These are phyloP conservation scores for Oryctes rhinoceros DNA, from an alignment of 1,140 invertebrate genomes.

Conservation along the genomic window DNA sequence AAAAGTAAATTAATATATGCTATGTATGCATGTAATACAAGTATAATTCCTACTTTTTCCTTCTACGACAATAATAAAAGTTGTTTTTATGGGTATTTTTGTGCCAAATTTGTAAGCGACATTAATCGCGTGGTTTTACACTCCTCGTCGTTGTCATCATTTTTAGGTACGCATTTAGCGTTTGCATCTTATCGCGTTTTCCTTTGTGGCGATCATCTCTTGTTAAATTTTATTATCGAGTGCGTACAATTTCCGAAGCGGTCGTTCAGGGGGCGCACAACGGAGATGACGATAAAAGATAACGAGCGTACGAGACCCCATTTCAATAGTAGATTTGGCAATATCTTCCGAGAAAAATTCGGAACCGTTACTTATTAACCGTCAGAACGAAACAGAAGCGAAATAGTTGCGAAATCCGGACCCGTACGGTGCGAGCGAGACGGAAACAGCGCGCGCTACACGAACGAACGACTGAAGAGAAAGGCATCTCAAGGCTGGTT, in stretches of 20 bases:
- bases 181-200: constrained; percentile 7
- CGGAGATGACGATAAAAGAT: constrained; percentile 31
- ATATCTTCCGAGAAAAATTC: constrained; percentile 41
- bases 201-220: constrained; percentile 20
- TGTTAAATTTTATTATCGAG: constrained; percentile 24
- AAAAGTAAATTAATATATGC: too few relatives aligned
- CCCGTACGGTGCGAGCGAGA: constrained; percentile 18
- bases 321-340: constrained; percentile 41
- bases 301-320: constrained; percentile 32
- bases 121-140: neutral
- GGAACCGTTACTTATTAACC: constrained; percentile 41
- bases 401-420: constrained; percentile 38
- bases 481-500: constrained; percentile 40
- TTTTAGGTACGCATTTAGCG: neutral
- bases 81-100: neutral
- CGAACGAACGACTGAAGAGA: constrained; percentile 26
- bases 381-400: constrained; percentile 37
- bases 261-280: neutral
- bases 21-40: too few relatives aligned
- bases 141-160: neutral
- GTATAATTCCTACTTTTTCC: too few relatives aligned
- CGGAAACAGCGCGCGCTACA: neutral
- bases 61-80: neutral
- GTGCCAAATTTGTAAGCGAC: neutral
- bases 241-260: neutral